Evolutionary conservation across 2,888 invertebrate species (phyloP), one percentile per base, ranked within the genome.

Genomic region (Tinea trinotella): DNA sequence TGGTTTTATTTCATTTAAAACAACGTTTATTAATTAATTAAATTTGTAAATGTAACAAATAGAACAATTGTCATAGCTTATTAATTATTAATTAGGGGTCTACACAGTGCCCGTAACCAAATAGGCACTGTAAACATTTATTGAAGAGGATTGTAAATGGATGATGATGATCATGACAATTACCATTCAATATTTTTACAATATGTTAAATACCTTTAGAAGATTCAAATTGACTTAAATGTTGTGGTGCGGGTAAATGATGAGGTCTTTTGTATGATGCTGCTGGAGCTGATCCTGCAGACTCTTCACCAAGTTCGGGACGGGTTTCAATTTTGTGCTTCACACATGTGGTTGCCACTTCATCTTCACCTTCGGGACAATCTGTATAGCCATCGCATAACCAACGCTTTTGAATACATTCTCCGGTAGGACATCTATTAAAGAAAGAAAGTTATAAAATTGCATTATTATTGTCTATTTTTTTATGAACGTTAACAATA

Each of bases 381-480:
- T 87, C 87, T 0, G 71, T 63, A 64, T 84, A 86, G 1, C 87
- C 87, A 56, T 87, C 87, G 60, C 87, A 87, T 13, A 81, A 57
- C 86, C 86, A 87, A 2, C 76, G 71, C 52, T 71, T 76, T 12
- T 68, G 64, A 48, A 87, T 75, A 58, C 87, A 87, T 1, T 68
- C 68, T 3, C 83, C 82, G 1, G 72, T 68, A 3, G 62, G 66
- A 59, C 87, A 85, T 9, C 85, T 86, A 66, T 22, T 1, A 40
- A 55, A 52, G 12, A 55, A 44, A 22, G 7, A n/a, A n/a, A n/a
- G n/a, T n/a, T n/a, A n/a, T n/a, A 40, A n/a, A 40, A n/a, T 40
- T n/a, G 13, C 12, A 40, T n/a, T 7, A 40, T 30, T 30, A 30
- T 9, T 9, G 30, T 30, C 30, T 7, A 30, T 30, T 30, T 30